These are phyloP conservation scores for Alces alces DNA, from an alignment of 2,113 vertebrate genomes.

Conservation along the genomic window DNA sequence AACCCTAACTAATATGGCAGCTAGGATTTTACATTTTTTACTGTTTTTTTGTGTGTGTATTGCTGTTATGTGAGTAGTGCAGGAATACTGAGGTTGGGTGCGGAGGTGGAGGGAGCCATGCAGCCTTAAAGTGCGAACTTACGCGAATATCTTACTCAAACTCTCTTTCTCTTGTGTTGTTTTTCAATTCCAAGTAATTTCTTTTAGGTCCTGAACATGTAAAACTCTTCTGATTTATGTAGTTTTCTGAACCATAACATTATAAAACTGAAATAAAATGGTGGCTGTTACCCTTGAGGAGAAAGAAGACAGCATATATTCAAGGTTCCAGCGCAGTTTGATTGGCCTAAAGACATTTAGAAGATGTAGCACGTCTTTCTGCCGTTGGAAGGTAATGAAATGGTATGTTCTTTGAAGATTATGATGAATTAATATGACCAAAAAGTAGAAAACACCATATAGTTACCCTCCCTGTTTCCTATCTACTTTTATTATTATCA, in stretches of 20 bases:
- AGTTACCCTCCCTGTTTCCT: not conserved
- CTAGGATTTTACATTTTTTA: not conserved
- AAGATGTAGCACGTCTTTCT: not conserved
- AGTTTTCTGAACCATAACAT: not conserved
- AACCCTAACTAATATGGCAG: not conserved
- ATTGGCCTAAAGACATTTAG: not conserved
- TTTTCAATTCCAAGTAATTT: conserved; percentile 27
- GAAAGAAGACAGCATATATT: not conserved
- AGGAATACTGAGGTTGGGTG: not conserved
- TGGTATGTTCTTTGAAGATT: not conserved
- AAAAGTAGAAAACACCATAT: not conserved
- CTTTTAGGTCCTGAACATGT: not conserved
- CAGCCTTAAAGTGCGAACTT: not conserved
- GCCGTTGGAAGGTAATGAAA: not conserved
- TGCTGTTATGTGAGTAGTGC: not conserved
- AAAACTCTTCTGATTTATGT: conserved; percentile 26
- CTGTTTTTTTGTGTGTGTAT: not conserved
- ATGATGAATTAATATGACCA: not conserved
- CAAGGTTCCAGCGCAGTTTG: not conserved
- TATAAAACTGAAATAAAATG: conserved; percentile 29
- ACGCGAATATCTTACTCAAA: not conserved
- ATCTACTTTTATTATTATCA: not conserved
- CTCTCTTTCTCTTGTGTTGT: not conserved
- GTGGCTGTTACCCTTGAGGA: not conserved
- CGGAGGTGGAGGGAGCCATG: not conserved